phyloP scores from a whole-genome alignment of 1,140 invertebrate genomes.

The Eulimnadia texana region DNA sequence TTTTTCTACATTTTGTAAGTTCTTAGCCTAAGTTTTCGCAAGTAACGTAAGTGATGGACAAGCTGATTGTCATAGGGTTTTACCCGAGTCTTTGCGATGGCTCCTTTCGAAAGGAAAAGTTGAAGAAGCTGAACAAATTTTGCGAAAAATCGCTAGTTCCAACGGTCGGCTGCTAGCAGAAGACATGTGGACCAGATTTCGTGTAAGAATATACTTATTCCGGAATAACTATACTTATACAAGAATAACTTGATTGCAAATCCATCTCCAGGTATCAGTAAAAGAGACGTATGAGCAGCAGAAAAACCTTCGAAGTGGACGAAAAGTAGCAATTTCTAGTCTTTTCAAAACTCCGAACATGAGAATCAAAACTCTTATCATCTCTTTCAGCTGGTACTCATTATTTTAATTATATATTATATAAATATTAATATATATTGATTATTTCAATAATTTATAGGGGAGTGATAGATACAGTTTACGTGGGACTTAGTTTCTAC shows the following conservation, averaged over 20 bases:
- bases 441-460: too few relatives aligned
- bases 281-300: background rate
- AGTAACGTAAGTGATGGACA: background rate
- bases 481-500: conserved; percentile 19
- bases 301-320: background rate
- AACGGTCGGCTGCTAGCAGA: conserved; percentile 21
- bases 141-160: conserved; percentile 23
- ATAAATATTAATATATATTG: too few relatives aligned
- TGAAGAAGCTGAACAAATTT: conserved; percentile 19
- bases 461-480: conserved; percentile 18
- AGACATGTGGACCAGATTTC: conserved; percentile 15
- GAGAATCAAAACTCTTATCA: conserved; percentile 23
- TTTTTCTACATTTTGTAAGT: conserved; percentile 14
- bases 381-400: conserved; percentile 25
- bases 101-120: conserved; percentile 21
- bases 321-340: conserved; percentile 17
- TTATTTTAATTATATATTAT: too few relatives aligned
- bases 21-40: background rate
- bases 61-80: conserved; percentile 19
- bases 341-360: conserved; percentile 24
- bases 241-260: too few relatives aligned
- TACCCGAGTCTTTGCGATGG: conserved; percentile 27
- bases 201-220: too few relatives aligned
- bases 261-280: too few relatives aligned
- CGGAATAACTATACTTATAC: too few relatives aligned